These are phyloP conservation scores for Triops longicaudatus DNA, from an alignment of 1,140 invertebrate genomes.

Conservation along the genomic window DNA sequence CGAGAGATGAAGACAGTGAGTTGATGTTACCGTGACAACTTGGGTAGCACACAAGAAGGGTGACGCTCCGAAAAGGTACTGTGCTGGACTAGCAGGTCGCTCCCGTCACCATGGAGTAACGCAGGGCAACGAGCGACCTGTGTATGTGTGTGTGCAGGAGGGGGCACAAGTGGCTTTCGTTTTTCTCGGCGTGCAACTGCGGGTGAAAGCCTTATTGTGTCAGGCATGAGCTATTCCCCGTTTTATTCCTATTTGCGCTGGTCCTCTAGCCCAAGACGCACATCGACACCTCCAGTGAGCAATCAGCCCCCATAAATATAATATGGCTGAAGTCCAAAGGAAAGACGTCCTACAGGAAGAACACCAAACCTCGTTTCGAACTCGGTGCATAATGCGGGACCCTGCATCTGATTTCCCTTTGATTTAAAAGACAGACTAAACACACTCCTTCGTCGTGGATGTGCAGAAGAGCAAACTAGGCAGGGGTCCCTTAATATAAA, in stretches of 20 bases:
- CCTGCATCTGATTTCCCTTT: constrained; percentile 4
- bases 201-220: neutral
- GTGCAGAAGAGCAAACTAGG: neutral
- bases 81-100: neutral
- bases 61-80: neutral
- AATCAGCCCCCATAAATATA: neutral
- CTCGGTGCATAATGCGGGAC: constrained; percentile 1
- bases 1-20: neutral
- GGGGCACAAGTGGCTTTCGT: neutral
- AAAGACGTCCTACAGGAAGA: neutral
- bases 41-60: neutral
- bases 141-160: neutral
- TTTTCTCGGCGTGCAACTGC: neutral
- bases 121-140: constrained; percentile 9
- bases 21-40: constrained; percentile 10
- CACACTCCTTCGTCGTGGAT: neutral
- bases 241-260: neutral
- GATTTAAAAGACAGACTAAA: neutral
- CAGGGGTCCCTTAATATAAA: neutral
- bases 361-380: neutral
- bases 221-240: neutral
- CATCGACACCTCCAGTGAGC: neutral
- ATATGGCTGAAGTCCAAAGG: neutral
- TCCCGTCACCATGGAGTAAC: constrained; percentile 8
- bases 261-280: neutral